Evolutionary conservation across 2,888 invertebrate species (phyloP).

Genomic region (Chrysotoxum bicinctum): DNA sequence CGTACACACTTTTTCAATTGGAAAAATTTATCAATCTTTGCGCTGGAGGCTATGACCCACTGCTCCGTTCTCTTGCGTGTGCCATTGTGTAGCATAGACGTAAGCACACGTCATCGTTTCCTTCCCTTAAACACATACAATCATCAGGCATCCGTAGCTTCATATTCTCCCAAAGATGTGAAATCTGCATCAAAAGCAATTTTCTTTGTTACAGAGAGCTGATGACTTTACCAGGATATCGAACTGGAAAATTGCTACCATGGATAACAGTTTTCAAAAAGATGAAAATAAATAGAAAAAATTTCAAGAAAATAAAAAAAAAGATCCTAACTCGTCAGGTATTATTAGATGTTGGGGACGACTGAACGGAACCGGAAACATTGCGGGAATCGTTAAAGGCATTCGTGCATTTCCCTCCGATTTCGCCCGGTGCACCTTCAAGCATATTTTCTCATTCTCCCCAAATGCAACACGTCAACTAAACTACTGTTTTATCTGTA

Average conservation of each 20-base stretch:
- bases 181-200: conserved; percentile 57
- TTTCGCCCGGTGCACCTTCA: conserved; percentile 31
- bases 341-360: conserved; percentile 49
- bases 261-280: conserved; percentile 32
- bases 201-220: conserved; percentile 32
- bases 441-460: conserved; percentile 14
- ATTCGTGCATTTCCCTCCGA: conserved; percentile 52
- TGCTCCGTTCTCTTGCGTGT: not conserved
- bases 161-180: conserved; percentile 25
- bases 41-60: conserved; percentile 3
- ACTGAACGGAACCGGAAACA: conserved; percentile 59
- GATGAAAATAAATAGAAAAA: not conserved
- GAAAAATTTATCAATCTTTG: conserved; percentile 41
- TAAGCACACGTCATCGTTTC: conserved; percentile 6
- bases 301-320: conserved; percentile 35
- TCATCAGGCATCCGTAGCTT: not conserved
- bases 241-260: conserved; percentile 66
- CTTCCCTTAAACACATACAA: conserved; percentile 7
- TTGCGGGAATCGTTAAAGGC: conserved; percentile 64
- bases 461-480: conserved; percentile 56
- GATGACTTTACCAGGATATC: conserved; percentile 40
- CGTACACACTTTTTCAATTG: conserved; percentile 65
- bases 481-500: not conserved
- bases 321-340: conserved; percentile 58
- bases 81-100: not conserved